These are phyloP conservation scores for Ptychobarbus kaznakovi DNA, from an alignment of 2,797 vertebrate genomes.

Conservation along the genomic window DNA sequence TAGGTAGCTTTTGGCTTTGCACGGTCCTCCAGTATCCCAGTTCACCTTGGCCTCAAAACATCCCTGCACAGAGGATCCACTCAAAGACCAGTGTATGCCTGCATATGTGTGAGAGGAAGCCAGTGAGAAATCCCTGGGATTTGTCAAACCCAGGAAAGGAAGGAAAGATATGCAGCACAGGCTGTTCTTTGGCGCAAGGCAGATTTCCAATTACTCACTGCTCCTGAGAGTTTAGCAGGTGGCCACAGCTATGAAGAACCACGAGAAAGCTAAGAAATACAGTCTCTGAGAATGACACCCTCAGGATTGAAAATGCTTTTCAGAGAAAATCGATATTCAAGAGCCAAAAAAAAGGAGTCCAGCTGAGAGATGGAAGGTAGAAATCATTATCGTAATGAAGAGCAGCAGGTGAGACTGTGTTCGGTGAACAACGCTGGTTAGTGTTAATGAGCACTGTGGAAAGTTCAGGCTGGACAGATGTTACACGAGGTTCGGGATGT, in stretches of 20 bases:
- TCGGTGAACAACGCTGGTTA: neutral
- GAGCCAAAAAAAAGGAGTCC: neutral
- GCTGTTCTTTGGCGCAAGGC: slow-evolving; percentile 18
- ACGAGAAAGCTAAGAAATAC: neutral
- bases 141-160: slow-evolving; percentile 18
- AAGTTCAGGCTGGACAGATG: slow-evolving; percentile 9
- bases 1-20: neutral
- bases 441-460: slow-evolving; percentile 1
- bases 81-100: neutral
- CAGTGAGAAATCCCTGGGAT: slow-evolving; percentile 17
- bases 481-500: neutral
- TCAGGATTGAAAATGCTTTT: neutral
- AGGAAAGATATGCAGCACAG: slow-evolving; percentile 14
- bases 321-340: slow-evolving; percentile 1
- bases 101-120: neutral
- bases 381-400: slow-evolving; percentile 20
- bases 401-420: neutral
- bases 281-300: neutral
- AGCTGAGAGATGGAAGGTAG: neutral
- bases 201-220: slow-evolving; percentile 56
- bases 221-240: slow-evolving; percentile 33
- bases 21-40: slow-evolving; percentile 28
- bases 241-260: slow-evolving; percentile 1
- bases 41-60: slow-evolving; percentile 63
- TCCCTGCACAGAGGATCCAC: slow-evolving; percentile 3